phyloP scores from a whole-genome alignment of 2,797 vertebrate species.

The Furcifer pardalis region DNA sequence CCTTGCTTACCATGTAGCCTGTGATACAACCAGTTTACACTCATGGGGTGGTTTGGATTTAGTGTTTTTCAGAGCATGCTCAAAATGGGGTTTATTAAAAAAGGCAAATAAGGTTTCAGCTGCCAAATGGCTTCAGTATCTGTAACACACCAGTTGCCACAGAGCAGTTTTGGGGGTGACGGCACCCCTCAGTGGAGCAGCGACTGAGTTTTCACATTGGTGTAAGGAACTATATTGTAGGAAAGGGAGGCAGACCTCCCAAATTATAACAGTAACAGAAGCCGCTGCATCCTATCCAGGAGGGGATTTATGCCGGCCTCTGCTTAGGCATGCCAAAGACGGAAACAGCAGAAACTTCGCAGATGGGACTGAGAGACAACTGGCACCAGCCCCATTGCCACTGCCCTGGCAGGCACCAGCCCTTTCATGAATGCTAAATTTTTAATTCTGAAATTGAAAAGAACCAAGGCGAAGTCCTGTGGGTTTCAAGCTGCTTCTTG shows the following conservation, averaged over 20 bases:
- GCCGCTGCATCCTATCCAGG: neutral
- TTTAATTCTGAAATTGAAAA: constrained; percentile 38
- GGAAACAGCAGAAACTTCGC: constrained; percentile 17
- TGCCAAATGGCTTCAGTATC: neutral
- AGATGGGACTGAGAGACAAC: constrained; percentile 25
- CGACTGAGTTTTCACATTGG: neutral
- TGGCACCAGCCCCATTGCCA: constrained; percentile 13
- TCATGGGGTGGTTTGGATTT: no score
- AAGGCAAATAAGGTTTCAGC: neutral
- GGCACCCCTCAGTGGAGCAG: neutral
- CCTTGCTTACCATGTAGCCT: no score
- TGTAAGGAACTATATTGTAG: neutral
- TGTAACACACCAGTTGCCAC: neutral
- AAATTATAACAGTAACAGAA: neutral
- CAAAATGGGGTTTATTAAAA: neutral
- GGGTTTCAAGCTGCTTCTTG: constrained; percentile 43
- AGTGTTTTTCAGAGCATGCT: no score
- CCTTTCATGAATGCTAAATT: constrained; percentile 23
- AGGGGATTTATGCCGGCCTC: neutral
- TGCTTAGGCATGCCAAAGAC: constrained; percentile 11
- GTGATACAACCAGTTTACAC: no score
- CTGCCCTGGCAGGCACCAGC: constrained; percentile 13
- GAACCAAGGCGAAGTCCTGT: constrained; percentile 16
- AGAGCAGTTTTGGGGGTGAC: neutral
- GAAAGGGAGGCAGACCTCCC: neutral